Evolutionary conservation across 1,140 invertebrate genomes (phyloP), one percentile per base, ranked within the genome.

Genomic region (Calephelis virginiensis): DNA sequence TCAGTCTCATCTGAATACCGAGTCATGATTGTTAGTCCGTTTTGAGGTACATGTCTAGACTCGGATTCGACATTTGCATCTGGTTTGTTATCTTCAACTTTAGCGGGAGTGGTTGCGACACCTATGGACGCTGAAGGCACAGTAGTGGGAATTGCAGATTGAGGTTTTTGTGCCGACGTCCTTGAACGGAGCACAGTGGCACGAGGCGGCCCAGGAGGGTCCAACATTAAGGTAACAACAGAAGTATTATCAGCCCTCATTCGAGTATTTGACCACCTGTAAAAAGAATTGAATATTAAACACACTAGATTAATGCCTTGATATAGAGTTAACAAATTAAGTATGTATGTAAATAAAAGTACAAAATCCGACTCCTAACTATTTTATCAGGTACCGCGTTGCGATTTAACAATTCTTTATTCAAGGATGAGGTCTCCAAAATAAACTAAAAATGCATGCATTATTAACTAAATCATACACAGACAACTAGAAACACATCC

Each of bases 191-290:
- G 73, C n/a, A 95, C 94, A 76, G 95, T 93, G 9, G 92, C 92
- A 64, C 94, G 91, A 13, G 96, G 95, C n/a, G 96, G 95, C 6
- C 96, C 97, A 7, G 97, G 96, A 66, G 97, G 97, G 89, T 99
- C 97, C 61, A 99, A 92, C 93, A 98, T 96, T 17, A 99, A 92
- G 46, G 97, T 98, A 7, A 99, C 96, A 53, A 97, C 97, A 64
- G 96, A 98, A 5, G 97, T 98, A 86, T 99, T 99, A 90, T 99
- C 98, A 9, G 98, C 97, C 45, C 97, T 93, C 92, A 98, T 94
- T 79, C 96, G 94, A 8, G 95, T 96, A 45, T 91, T 93, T 12
- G 93, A 94, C 94, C 97, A 97, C 67, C 94, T 94, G 72, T 12
- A 80, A 78, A 65, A 48, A 75, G 59, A 56, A 65, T 9, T n/a